phyloP scores from a whole-genome alignment of 2,797 vertebrate genomes.

The Phrynocephalus forsythii region DNA sequence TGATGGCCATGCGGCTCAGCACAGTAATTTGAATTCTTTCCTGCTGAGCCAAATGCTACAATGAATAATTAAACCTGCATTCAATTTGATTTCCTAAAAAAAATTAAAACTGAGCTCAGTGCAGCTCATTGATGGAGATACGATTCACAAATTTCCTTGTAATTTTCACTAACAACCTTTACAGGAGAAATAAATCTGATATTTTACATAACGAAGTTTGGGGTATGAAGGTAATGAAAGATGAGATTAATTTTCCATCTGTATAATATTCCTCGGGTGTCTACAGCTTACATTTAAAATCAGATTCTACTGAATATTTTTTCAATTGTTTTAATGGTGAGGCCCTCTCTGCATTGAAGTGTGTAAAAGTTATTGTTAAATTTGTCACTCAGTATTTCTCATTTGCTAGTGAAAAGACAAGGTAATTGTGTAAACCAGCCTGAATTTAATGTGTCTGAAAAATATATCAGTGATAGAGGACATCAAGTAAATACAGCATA shows the following conservation, averaged over 20 bases:
- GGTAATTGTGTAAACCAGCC: neutral
- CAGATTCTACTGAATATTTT: constrained; percentile 18
- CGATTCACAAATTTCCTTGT: constrained; percentile 10
- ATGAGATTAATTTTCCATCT: constrained; percentile 26
- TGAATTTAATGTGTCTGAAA: neutral
- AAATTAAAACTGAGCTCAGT: constrained; percentile 26
- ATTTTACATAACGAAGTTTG: constrained; percentile 14
- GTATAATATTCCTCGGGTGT: constrained; percentile 16
- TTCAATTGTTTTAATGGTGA: constrained; percentile 16
- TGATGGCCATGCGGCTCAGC: neutral
- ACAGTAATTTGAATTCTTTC: constrained; percentile 21
- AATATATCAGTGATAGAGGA: neutral
- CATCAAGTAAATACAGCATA: neutral
- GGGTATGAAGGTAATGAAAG: neutral
- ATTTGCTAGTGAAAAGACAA: neutral
- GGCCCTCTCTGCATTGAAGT: neutral
- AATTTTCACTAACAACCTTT: constrained; percentile 10
- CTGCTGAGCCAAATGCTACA: constrained; percentile 4
- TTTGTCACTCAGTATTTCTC: neutral
- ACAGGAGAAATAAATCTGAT: neutral
- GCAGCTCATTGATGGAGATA: constrained; percentile 9
- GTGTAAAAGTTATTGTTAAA: constrained; percentile 6
- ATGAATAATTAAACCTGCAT: constrained; percentile 34
- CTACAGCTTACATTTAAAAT: constrained; percentile 23
- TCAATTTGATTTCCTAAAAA: constrained; percentile 34